These are phyloP conservation scores for Ectropis grisescens DNA, from an alignment of 1,140 invertebrate genomes.

Conservation along the genomic window DNA sequence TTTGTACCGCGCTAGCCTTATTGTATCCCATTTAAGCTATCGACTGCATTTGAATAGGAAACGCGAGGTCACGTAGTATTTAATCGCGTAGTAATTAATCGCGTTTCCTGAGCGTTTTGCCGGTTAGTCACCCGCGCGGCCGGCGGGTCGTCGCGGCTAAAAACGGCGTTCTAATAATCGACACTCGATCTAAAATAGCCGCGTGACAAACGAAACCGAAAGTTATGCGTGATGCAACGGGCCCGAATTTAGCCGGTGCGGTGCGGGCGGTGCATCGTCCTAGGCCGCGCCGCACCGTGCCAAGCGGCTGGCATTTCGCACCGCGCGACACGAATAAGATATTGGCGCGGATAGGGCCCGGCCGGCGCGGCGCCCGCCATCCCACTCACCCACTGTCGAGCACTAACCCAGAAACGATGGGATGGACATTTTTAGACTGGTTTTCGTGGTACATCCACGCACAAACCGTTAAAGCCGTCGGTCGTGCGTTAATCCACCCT, in stretches of 20 bases:
- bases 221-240: conserved; percentile 63
- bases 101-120: conserved; percentile 35
- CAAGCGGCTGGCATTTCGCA: conserved; percentile 65
- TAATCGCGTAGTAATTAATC: conserved; percentile 36
- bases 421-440: no score
- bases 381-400: conserved; percentile 22
- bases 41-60: conserved; percentile 43
- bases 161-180: conserved; percentile 62
- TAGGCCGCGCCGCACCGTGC: conserved; percentile 42
- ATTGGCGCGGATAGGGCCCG: conserved; percentile 51
- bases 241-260: conserved; percentile 56
- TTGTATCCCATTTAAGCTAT: conserved; percentile 36
- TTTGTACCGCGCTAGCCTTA: conserved; percentile 46
- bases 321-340: conserved; percentile 68
- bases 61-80: conserved; percentile 34
- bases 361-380: conserved; percentile 29
- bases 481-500: conserved; percentile 12
- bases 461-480: conserved; percentile 5
- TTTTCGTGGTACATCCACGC: no score
- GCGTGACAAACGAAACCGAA: conserved; percentile 62
- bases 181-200: conserved; percentile 61
- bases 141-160: conserved; percentile 26
- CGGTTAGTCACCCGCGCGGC: conserved; percentile 35
- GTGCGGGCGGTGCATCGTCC: conserved; percentile 46
- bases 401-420: no score